Conservation (phyloP, 1,140 invertebrate species). For the Leptinotarsa lineolata region DNA sequence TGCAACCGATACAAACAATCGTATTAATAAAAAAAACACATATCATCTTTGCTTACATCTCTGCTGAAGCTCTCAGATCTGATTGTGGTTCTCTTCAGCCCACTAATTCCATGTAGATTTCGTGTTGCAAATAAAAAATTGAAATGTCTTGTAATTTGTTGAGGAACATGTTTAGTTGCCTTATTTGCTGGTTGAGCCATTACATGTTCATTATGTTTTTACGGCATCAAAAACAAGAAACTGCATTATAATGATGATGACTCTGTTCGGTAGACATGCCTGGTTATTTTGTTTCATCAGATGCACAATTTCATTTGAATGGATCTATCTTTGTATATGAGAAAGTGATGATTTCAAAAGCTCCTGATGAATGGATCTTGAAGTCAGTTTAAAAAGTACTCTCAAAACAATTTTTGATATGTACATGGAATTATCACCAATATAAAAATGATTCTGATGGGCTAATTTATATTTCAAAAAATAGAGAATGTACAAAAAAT, state of each 20-base stretch:
- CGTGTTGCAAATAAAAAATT: slow-evolving; percentile 4
- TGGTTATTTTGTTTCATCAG: neutral
- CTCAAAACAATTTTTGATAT: no score
- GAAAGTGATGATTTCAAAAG: no score
- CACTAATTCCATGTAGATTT: neutral
- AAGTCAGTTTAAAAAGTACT: no score
- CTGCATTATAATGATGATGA: slow-evolving; percentile 3
- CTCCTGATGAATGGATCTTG: no score
- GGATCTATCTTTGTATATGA: no score
- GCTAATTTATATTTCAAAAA: no score
- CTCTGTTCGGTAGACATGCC: neutral
- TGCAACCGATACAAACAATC: no score
- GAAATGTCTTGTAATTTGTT: neutral
- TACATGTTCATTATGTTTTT: slow-evolving; percentile 7
- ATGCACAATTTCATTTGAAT: no score
- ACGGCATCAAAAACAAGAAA: slow-evolving; percentile 2
- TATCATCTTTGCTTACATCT: neutral
- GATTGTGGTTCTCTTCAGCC: neutral
- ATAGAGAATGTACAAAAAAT: no score
- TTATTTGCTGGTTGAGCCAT: neutral
- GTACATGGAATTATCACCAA: no score
- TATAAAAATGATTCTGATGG: no score
- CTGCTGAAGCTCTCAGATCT: neutral
- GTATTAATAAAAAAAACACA: no score
- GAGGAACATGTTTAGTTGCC: neutral